Evolutionary conservation across 2,797 vertebrate species (phyloP).

Genomic region (Capromys pilorides): DNA sequence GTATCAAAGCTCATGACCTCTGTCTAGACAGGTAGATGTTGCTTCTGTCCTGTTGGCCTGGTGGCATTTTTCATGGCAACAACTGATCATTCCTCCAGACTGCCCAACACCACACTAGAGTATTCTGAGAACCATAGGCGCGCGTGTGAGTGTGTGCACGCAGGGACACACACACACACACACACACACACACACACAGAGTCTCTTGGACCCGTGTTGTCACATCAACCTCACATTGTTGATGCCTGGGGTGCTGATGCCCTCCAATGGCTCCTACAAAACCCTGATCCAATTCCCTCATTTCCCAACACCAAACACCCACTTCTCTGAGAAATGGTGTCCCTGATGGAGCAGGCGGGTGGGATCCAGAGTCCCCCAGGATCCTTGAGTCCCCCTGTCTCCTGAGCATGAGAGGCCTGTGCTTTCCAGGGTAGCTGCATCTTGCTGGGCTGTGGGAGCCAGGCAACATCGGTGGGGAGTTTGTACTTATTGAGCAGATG

Average conservation of each 20-base stretch:
- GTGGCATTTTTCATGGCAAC: not conserved
- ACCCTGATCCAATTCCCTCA: not conserved
- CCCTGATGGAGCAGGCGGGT: not conserved
- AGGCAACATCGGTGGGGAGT: too few species aligned
- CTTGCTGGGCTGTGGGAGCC: not conserved
- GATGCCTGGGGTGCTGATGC: not conserved
- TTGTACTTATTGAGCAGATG: not conserved
- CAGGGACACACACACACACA: too few species aligned
- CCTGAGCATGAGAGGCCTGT: not conserved
- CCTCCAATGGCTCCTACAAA: not conserved
- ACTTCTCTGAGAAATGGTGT: not conserved
- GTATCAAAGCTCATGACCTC: not conserved
- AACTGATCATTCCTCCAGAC: not conserved
- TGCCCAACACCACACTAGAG: not conserved
- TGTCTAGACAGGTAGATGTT: too few species aligned
- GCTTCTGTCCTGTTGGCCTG: fast-evolving
- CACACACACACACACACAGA: not conserved
- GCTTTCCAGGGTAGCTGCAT: fast-evolving
- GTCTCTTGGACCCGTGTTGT: not conserved
- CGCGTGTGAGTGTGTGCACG: too few species aligned
- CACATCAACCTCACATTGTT: not conserved
- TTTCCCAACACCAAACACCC: not conserved
- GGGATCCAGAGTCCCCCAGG: not conserved
- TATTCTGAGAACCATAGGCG: not conserved
- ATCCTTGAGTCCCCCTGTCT: too few species aligned